Percentiles rank a stretch among this genome's conserved stretches.
phyloP scores from a whole-genome alignment of 2,797 vertebrate genomes.

The Eptatretus atami region DNA sequence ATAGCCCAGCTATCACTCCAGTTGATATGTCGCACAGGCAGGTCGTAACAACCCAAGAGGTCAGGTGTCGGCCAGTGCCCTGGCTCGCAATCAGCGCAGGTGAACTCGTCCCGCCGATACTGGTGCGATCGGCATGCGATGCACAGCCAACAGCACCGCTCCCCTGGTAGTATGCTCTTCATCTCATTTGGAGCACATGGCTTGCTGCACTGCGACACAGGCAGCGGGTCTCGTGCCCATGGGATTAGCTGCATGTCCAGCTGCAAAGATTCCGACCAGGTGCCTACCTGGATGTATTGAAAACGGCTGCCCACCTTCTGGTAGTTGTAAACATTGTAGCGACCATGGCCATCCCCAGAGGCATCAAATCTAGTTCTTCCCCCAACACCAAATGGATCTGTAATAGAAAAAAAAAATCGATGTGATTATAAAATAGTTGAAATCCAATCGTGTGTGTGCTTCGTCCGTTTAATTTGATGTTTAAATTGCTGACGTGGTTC shows the following conservation, averaged over 20 bases:
- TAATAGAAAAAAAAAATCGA: conserved; percentile 7
- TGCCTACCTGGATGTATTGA: conserved; percentile 52
- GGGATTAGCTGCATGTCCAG: conserved; percentile 44
- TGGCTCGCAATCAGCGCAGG: conserved; percentile 49
- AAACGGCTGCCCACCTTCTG: conserved; percentile 34
- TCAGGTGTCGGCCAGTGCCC: conserved; percentile 72
- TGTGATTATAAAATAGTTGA: too few relatives aligned
- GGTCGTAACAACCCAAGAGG: conserved; percentile 50
- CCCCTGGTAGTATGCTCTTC: conserved; percentile 97
- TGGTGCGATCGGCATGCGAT: conserved; percentile 76
- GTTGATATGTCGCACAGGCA: conserved; percentile 88
- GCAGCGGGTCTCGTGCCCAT: conserved; percentile 40
- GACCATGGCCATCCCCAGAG: conserved; percentile 62
- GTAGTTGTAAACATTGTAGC: conserved; percentile 96
- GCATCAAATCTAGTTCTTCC: conserved; percentile 66
- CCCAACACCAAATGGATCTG: conserved; percentile 45
- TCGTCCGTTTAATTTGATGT: too few relatives aligned
- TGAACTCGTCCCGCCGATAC: conserved; percentile 69
- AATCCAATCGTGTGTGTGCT: too few relatives aligned
- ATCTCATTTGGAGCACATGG: conserved; percentile 85
- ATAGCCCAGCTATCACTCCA: conserved; percentile 98
- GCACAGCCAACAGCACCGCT: conserved; percentile 97
- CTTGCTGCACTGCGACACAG: conserved; percentile 79
- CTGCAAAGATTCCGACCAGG: conserved; percentile 64
- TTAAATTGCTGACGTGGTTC: too few relatives aligned